Percentiles rank a stretch among this genome's conserved stretches.
These are phyloP conservation scores for Actinostola sp. DNA, from an alignment of 92 coral and sea anemone species.

Conservation along the genomic window DNA sequence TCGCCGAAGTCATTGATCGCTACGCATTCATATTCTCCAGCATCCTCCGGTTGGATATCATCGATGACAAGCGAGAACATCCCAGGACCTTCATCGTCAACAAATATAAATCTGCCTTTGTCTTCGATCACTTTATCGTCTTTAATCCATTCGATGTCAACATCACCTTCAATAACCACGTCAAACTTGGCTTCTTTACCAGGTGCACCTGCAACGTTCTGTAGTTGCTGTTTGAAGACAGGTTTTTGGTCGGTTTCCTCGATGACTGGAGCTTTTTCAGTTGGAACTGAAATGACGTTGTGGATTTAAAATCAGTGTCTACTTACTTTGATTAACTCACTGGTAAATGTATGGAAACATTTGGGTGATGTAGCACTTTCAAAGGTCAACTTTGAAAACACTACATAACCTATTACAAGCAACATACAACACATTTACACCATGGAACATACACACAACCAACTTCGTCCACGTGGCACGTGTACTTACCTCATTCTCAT, in stretches of 20 bases:
- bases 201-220: conserved; percentile 51
- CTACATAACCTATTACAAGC: conserved; percentile 12
- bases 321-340: background rate
- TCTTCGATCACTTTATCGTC: conserved; percentile 83
- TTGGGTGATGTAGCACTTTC: conserved; percentile 19
- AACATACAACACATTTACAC: conserved; percentile 1
- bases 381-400: conserved; percentile 27
- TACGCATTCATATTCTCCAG: conserved; percentile 42
- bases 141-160: conserved; percentile 89
- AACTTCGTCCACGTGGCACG: too few relatives aligned
- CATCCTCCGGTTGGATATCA: conserved; percentile 42
- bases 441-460: background rate
- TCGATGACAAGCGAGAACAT: conserved; percentile 43
- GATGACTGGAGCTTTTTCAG: conserved; percentile 15
- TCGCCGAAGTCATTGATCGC: conserved; percentile 68
- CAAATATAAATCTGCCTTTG: conserved; percentile 84
- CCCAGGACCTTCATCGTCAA: conserved; percentile 76
- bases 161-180: conserved; percentile 71
- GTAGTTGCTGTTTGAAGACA: conserved; percentile 62
- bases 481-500: too few relatives aligned
- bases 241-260: conserved; percentile 66
- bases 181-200: conserved; percentile 82
- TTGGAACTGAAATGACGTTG: conserved; percentile 14
- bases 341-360: background rate
- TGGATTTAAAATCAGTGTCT: background rate